A percentile compares a stretch with the other conserved stretches of the same genome.
phyloP scores from a whole-genome alignment of 2,888 invertebrate species.

The Spodoptera exigua region DNA sequence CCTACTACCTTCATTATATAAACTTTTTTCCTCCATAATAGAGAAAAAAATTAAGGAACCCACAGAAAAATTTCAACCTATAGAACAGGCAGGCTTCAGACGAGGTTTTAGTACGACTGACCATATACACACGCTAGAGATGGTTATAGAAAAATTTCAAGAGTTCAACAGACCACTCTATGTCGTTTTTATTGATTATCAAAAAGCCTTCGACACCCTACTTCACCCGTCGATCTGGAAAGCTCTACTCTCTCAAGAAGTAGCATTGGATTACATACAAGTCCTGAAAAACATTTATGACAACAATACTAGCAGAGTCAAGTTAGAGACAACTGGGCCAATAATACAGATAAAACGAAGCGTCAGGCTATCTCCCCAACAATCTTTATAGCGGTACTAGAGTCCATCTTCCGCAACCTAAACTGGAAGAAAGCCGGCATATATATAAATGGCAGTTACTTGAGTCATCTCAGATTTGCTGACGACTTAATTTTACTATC shows the following conservation, averaged over 20 bases:
- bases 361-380: not conserved
- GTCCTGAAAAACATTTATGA: not conserved
- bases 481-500: no score
- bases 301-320: not conserved
- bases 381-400: no score
- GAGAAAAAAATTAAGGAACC: no score
- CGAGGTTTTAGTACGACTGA: not conserved
- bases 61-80: no score
- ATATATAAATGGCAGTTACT: not conserved
- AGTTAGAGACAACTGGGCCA: not conserved
- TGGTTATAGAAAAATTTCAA: not conserved
- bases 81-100: not conserved
- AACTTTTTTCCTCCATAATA: no score
- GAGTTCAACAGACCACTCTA: no score
- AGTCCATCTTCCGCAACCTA: not conserved
- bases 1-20: no score
- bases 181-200: no score
- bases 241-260: not conserved
- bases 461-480: not conserved
- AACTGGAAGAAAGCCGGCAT: not conserved
- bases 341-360: not conserved
- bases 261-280: not conserved
- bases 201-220: no score
- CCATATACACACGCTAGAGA: not conserved
- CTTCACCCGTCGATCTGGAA: not conserved